phyloP scores from a whole-genome alignment of 92 coral and sea anemone species.

The Desmophyllum pertusum region DNA sequence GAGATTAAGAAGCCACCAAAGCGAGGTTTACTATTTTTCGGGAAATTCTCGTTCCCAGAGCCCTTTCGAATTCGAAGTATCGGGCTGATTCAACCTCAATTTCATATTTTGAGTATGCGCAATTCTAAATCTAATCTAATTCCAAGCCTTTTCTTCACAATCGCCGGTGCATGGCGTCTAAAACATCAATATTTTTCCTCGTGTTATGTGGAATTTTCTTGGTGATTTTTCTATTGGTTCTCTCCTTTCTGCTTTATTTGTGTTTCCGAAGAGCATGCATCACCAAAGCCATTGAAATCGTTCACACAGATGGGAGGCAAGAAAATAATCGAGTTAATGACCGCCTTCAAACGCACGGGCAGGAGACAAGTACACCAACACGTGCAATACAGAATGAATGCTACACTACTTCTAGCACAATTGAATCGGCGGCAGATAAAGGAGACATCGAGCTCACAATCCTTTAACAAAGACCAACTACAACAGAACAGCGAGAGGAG shows the following conservation, averaged over 20 bases:
- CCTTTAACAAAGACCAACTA: neutral
- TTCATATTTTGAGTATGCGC: neutral
- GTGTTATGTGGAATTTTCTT: conserved; percentile 42
- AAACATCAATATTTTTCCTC: conserved; percentile 34
- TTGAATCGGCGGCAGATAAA: neutral
- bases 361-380: neutral
- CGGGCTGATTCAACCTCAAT: neutral
- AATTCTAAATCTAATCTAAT: too few relatives aligned
- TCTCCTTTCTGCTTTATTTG: conserved; percentile 12
- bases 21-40: too few relatives aligned
- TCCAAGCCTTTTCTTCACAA: neutral
- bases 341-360: neutral
- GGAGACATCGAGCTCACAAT: conserved; percentile 1
- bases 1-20: neutral
- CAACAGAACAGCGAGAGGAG: neutral
- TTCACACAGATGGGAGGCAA: neutral
- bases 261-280: conserved; percentile 32
- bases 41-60: neutral
- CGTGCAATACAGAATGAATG: conserved; percentile 17
- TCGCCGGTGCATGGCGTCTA: conserved; percentile 38
- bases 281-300: conserved; percentile 14
- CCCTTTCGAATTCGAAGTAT: too few relatives aligned
- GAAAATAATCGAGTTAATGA: conserved; percentile 13
- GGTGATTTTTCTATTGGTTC: conserved; percentile 7
- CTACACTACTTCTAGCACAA: neutral